Percentiles rank a stretch among this genome's conserved stretches.
Conservation (phyloP, 2,888 invertebrate genomes). For the Eristalinus sepulchralis region DNA sequence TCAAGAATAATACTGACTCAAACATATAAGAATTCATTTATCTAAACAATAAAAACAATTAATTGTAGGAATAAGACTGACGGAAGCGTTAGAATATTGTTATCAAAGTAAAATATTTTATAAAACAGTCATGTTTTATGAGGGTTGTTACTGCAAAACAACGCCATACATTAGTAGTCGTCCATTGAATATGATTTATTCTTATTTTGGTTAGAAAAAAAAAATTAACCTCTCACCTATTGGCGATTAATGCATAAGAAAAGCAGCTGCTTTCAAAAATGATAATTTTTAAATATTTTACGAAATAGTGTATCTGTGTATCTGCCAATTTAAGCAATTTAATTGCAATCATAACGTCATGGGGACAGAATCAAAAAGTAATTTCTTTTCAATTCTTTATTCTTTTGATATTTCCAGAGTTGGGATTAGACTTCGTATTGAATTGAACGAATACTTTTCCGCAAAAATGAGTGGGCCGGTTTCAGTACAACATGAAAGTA, state of each 20-base stretch:
- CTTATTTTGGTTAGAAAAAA: background rate
- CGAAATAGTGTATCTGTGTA: background rate
- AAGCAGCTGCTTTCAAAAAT: conserved; percentile 1
- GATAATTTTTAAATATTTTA: conserved; percentile 34
- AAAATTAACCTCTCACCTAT: conserved; percentile 26
- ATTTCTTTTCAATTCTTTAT: conserved; percentile 16
- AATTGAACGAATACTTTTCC: conserved; percentile 4
- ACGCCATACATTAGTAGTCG: too few species aligned
- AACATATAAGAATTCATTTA: background rate
- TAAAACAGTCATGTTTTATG: too few species aligned
- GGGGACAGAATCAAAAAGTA: conserved; percentile 2
- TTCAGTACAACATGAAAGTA: background rate
- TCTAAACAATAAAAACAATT: too few species aligned
- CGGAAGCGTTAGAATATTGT: too few species aligned
- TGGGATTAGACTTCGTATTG: conserved; percentile 5
- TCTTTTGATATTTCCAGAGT: conserved; percentile 22
- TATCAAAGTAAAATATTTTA: too few species aligned
- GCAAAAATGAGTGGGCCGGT: conserved; percentile 39
- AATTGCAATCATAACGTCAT: background rate
- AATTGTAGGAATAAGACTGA: too few species aligned
- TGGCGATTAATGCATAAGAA: conserved; percentile 13
- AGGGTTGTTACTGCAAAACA: too few species aligned
- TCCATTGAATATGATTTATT: background rate
- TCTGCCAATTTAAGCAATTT: background rate
- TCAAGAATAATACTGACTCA: too few species aligned